Conservation (phyloP, 2,113 vertebrate genomes). For the Astur gentilis region DNA sequence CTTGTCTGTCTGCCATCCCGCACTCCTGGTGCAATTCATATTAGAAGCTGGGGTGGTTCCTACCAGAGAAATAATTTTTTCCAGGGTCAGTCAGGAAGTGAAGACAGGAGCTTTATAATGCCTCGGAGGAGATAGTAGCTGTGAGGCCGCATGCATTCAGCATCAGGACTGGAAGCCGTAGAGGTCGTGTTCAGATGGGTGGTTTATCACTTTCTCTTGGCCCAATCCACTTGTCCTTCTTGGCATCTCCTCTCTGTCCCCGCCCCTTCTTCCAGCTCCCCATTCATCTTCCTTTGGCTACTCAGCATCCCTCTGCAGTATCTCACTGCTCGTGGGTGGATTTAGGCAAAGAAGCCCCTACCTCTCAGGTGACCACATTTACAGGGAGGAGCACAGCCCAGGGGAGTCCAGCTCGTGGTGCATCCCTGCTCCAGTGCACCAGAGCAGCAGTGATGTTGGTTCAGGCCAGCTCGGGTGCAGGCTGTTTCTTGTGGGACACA, state of each 20-base stretch:
- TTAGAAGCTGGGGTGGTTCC: neutral
- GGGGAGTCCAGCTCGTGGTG: neutral
- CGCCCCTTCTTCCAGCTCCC: neutral
- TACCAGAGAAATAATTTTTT: neutral
- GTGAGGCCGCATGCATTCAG: neutral
- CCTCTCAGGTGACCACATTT: neutral
- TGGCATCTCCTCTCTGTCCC: neutral
- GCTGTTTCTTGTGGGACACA: neutral
- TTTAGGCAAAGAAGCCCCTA: neutral
- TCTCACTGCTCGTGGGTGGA: fast-evolving
- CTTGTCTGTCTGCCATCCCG: neutral
- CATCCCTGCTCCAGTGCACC: neutral
- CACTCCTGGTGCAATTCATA: neutral
- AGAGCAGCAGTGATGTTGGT: neutral
- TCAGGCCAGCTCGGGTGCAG: neutral
- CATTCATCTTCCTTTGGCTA: neutral
- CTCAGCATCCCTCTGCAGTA: neutral
- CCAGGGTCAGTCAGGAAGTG: neutral
- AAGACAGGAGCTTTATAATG: neutral
- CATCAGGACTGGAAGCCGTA: neutral
- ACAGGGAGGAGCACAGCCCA: neutral
- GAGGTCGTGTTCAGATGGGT: neutral
- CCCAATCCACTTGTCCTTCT: neutral
- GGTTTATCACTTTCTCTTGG: neutral
- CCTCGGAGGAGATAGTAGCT: neutral